Evolutionary conservation across 2,797 vertebrate species (phyloP).

Genomic region (Anguilla megastoma): DNA sequence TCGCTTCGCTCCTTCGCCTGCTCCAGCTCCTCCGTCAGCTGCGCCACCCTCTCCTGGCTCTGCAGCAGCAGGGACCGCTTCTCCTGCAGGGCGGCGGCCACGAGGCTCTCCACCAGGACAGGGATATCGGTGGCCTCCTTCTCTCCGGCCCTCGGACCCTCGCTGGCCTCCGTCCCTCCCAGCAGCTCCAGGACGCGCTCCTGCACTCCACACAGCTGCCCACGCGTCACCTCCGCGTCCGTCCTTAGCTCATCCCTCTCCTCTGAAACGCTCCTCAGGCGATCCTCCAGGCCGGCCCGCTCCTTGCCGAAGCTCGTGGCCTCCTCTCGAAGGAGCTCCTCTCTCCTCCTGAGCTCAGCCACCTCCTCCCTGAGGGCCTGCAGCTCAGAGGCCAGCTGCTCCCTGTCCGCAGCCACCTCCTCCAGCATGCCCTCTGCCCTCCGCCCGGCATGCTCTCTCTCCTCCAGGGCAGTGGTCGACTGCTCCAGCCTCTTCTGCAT

Average conservation of each 20-base stretch:
- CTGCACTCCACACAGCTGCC: conserved; percentile 56
- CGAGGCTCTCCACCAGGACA: conserved; percentile 48
- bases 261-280: conserved; percentile 52
- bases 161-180: conserved; percentile 50
- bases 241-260: conserved; percentile 63
- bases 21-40: conserved; percentile 64
- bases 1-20: conserved; percentile 68
- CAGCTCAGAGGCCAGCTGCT: conserved; percentile 60
- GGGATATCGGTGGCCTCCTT: conserved; percentile 56
- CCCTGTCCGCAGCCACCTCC: conserved; percentile 63
- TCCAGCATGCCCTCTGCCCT: conserved; percentile 68
- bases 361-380: conserved; percentile 59
- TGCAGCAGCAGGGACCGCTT: conserved; percentile 53
- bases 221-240: conserved; percentile 60
- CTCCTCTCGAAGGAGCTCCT: conserved; percentile 49
- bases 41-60: conserved; percentile 52
- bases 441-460: conserved; percentile 57
- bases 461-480: conserved; percentile 61
- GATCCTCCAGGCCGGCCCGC: conserved; percentile 60
- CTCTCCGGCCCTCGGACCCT: conserved; percentile 30
- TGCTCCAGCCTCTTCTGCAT: conserved; percentile 71
- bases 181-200: conserved; percentile 60
- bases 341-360: conserved; percentile 61
- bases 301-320: conserved; percentile 57
- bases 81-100: conserved; percentile 67